Evolutionary conservation across 2,113 vertebrate species (phyloP).

Genomic region (Macrotus californicus): DNA sequence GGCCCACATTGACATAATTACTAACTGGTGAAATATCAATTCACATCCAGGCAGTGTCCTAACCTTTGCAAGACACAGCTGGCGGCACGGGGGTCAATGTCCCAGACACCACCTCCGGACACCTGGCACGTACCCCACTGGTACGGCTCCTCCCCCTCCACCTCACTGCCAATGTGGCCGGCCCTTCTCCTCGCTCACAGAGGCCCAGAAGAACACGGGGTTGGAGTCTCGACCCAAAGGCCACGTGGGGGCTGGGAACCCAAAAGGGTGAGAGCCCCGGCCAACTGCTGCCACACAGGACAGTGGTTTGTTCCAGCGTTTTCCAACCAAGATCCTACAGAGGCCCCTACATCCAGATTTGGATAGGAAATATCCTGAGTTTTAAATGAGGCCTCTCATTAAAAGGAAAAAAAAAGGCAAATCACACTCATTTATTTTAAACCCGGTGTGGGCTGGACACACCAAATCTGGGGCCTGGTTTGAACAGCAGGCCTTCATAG

Average conservation of each 20-base stretch:
- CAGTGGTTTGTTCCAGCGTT: accelerated
- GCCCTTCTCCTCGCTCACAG: not conserved
- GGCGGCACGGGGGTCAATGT: accelerated
- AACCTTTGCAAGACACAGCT: accelerated
- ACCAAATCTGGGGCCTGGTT: not conserved
- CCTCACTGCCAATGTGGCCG: accelerated
- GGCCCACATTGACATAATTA: accelerated
- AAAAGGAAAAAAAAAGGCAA: not conserved
- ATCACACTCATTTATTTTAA: not conserved
- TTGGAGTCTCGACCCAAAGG: not conserved
- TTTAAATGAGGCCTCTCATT: not conserved
- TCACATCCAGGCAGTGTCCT: not conserved
- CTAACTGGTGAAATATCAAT: accelerated
- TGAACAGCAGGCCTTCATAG: accelerated
- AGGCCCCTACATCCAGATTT: not conserved
- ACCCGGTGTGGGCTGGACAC: not conserved
- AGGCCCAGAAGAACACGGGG: accelerated
- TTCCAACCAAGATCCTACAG: not conserved
- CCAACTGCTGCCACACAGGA: accelerated
- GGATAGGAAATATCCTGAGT: not conserved
- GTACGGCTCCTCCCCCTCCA: no score
- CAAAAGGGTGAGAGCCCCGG: accelerated
- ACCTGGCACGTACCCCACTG: no score
- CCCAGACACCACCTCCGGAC: not conserved
- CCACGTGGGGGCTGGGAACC: accelerated